Conservation (phyloP, 2,888 invertebrate genomes). For the Anarsia innoxiella region DNA sequence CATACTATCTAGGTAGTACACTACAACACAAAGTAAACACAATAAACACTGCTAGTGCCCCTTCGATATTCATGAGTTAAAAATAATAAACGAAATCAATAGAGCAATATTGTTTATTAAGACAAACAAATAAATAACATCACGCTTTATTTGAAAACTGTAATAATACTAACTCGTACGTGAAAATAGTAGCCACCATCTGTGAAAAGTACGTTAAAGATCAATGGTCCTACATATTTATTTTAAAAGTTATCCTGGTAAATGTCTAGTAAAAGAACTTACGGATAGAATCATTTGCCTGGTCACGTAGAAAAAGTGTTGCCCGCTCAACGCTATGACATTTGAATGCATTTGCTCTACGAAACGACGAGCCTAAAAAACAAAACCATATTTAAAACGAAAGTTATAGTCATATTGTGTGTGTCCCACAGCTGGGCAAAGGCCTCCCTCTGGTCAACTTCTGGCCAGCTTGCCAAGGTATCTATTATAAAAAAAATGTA, state of each 20-base stretch:
- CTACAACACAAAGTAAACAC: no score
- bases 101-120: no score
- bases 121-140: no score
- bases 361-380: constrained; percentile 54
- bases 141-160: constrained; percentile 10
- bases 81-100: no score
- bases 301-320: constrained; percentile 51
- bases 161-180: constrained; percentile 17
- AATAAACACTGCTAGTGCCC: no score
- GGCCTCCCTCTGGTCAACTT: no score
- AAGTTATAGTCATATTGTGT: not conserved
- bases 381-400: not conserved
- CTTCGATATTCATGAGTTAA: no score
- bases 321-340: constrained; percentile 49
- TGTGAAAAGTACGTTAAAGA: constrained; percentile 7
- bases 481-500: not conserved
- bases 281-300: constrained; percentile 8
- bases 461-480: no score
- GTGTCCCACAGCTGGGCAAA: no score
- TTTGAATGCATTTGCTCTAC: constrained; percentile 68
- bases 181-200: constrained; percentile 11
- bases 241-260: no score
- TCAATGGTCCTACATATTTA: not conserved
- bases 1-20: no score
- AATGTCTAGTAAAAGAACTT: constrained; percentile 5